Base-by-base conservation (phyloP, 2,113 vertebrate genomes). In the Peromyscus maniculatus region DNA sequence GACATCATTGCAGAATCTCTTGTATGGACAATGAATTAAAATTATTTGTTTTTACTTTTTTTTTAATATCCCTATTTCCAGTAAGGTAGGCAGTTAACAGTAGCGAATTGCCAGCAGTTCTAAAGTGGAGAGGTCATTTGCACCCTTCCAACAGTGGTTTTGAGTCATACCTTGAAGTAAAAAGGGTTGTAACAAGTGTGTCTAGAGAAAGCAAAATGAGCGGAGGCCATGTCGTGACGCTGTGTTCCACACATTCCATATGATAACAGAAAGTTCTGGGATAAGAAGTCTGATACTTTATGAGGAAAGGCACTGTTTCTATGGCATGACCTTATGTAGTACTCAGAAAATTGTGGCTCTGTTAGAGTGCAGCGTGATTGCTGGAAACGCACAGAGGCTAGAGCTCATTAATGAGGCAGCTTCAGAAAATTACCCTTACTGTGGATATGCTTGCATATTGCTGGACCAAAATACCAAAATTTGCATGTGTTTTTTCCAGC, bases 371-470 rank as follows among this genome's bases (percentile, higher is more conserved):
- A 67, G 62, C 67, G 39, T 79, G 64, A 83, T 87, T 95, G 66
- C 94, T 94, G 74, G 87, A 92, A 97, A 96, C 82, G 72, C 89
- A 87, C 87, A 66, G 31, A 64, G 66, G 89, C n/a, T 89, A n/a
- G 87, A 39, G 75, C 89, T 98, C 97, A 97, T 96, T 97, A 98
- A 98, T 94, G 97, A 98, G 49, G n/a, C 96, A 96, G 96, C 96
- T 97, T 97, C 91, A 94, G 94, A 80, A 97, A 97, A 97, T 97
- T 90, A 94, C 17, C 93, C 87, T 86, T 93, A 87, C 96, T 82
- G 87, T 94, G 95, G 91, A 33, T 95, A 36, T 90, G 72, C 57
- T 33, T 78, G 74, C 69, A 78, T 94, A 83, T 95, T 92, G 91
- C 94, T 94, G 66, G 96, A 79, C 74, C 3, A 94, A 96, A 97